phyloP scores from a whole-genome alignment of 2,797 vertebrate genomes.

The Antennarius maculatus region DNA sequence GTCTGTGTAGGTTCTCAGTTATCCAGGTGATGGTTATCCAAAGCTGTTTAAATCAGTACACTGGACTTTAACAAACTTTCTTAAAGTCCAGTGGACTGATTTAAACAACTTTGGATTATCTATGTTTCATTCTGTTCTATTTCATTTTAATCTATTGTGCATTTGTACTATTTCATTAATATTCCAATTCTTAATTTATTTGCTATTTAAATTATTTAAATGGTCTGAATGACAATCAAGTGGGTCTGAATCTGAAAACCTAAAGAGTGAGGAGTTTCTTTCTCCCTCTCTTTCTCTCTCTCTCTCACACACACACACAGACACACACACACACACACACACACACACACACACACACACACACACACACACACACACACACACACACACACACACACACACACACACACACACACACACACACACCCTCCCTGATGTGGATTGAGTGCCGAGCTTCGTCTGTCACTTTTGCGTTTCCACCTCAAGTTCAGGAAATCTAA shows the following conservation, averaged over 20 bases:
- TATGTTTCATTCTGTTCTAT: too few species aligned
- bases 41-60: too few species aligned
- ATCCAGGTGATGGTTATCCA: too few species aligned
- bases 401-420: slow-evolving; percentile 50
- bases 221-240: too few species aligned
- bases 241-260: slow-evolving; percentile 1
- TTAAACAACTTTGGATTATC: too few species aligned
- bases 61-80: too few species aligned
- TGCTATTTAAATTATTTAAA: too few species aligned
- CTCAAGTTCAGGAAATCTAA: slow-evolving; percentile 89
- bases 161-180: too few species aligned
- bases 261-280: slow-evolving; percentile 3
- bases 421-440: slow-evolving; percentile 73
- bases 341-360: slow-evolving; percentile 20
- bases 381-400: slow-evolving; percentile 46
- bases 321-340: slow-evolving; percentile 43
- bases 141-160: too few species aligned
- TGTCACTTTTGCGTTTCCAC: slow-evolving; percentile 84
- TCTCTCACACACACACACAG: slow-evolving; percentile 27
- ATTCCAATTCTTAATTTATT: too few species aligned
- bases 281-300: background rate
- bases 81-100: too few species aligned
- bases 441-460: slow-evolving; percentile 80
- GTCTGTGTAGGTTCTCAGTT: too few species aligned
- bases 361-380: slow-evolving; percentile 44